Conservation (phyloP, 2,888 invertebrate genomes). For the Andrena bucephala region DNA sequence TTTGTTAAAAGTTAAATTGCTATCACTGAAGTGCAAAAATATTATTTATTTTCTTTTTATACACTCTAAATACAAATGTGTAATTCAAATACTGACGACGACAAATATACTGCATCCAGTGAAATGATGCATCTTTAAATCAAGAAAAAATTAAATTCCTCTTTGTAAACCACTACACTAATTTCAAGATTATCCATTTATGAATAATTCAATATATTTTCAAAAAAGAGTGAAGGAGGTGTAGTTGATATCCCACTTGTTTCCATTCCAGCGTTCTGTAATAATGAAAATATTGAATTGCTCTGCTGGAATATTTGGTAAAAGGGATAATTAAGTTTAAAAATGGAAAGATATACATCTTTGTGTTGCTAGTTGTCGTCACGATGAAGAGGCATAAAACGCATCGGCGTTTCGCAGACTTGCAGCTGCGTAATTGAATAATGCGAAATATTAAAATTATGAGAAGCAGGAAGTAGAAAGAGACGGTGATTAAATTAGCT, state of each 20-base stretch:
- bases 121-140: too few relatives aligned
- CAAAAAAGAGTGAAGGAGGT: too few relatives aligned
- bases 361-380: not conserved
- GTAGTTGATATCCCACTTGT: not conserved
- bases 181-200: too few relatives aligned
- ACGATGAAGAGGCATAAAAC: not conserved
- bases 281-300: not conserved
- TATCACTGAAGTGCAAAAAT: too few relatives aligned
- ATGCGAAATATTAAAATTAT: constrained; percentile 1
- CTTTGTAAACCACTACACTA: too few relatives aligned
- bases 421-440: constrained; percentile 14
- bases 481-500: constrained; percentile 29
- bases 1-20: too few relatives aligned
- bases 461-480: constrained; percentile 10
- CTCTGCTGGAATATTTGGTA: not conserved
- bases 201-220: too few relatives aligned
- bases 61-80: too few relatives aligned
- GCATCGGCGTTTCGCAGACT: not conserved
- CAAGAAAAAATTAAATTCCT: too few relatives aligned
- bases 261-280: not conserved
- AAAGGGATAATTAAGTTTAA: not conserved
- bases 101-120: too few relatives aligned
- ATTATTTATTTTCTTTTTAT: too few relatives aligned
- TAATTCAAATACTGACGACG: too few relatives aligned
- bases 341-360: not conserved